Evolutionary conservation across 2,797 vertebrate species (phyloP).

Genomic region (Poecilia picta): DNA sequence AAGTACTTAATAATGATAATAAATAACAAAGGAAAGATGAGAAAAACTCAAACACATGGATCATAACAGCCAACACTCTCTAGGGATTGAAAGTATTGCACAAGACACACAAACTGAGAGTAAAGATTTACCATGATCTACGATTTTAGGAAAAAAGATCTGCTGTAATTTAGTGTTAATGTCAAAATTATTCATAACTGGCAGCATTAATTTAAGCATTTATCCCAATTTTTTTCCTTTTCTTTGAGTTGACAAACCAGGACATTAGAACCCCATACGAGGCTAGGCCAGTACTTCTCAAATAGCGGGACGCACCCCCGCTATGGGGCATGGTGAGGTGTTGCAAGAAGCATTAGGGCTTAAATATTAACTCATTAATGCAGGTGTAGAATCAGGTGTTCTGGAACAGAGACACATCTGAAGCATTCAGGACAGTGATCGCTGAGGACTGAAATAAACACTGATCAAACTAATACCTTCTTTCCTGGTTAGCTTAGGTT

Average conservation of each 20-base stretch:
- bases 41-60: not conserved
- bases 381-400: too few species aligned
- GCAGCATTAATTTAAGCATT: not conserved
- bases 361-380: not conserved
- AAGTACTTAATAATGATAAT: not conserved
- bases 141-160: not conserved
- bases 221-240: not conserved
- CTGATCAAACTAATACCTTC: not conserved
- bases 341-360: not conserved
- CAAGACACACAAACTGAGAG: not conserved
- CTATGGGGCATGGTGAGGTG: too few species aligned
- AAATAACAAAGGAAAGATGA: not conserved
- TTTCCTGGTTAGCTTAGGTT: not conserved
- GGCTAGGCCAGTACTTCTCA: not conserved
- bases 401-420: too few species aligned
- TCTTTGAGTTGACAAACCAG: not conserved
- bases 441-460: too few species aligned
- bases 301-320: too few species aligned
- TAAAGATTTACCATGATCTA: not conserved
- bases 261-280: not conserved
- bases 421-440: too few species aligned
- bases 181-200: not conserved
- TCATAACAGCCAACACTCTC: not conserved
- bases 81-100: not conserved
- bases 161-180: not conserved